Base-by-base conservation (phyloP, 1,140 invertebrate species). In the Drosophila carrolli region DNA sequence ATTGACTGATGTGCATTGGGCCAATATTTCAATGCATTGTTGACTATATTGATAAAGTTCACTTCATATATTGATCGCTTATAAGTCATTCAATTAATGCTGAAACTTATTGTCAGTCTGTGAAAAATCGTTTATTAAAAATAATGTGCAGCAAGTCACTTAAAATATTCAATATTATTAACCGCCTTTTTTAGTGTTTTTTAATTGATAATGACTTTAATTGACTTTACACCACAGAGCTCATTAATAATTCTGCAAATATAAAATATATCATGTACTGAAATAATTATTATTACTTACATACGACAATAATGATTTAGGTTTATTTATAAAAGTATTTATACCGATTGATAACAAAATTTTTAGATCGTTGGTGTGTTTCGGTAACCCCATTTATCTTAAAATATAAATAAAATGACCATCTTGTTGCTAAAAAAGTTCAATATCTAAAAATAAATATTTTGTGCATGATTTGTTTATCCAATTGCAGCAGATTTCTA, bases 71-170 rank as follows among this genome's bases (percentile, higher is more conserved):
- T 51, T 11, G 29, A 8, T 23, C 47, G 23, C 19, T 1, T n/a
- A 35, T 50, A 50, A 32, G 4, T 53, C 50, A 53, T 37, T 48
- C 32, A 19, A 53, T 53, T 53, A 37, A 19, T 11, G 50, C 50
- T 19, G 4, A 19, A 53, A 2, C 6, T 6, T 16, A 10, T 11
- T 53, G 29, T 16, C 32, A 37, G 10, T 4, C n/a, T 10, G 4
- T 10, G n/a, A 5, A 35, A 35, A 9, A 37, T 37, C 8, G 9
- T 14, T 35, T 14, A 8, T 35, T 51, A 3, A 38, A 38, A 38
- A 10, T 9, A 38, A 10, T 11, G 4, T 38, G 6, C 11, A 38
- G n/a, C 1, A 11, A 35, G 16, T 0, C 7, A 16, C 14, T 51
- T 47, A 13, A 11, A 6, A 10, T 16, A 19, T 44, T 16, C 23